Conservation (phyloP, 2,797 vertebrate genomes). For the Macrochelys suwanniensis region DNA sequence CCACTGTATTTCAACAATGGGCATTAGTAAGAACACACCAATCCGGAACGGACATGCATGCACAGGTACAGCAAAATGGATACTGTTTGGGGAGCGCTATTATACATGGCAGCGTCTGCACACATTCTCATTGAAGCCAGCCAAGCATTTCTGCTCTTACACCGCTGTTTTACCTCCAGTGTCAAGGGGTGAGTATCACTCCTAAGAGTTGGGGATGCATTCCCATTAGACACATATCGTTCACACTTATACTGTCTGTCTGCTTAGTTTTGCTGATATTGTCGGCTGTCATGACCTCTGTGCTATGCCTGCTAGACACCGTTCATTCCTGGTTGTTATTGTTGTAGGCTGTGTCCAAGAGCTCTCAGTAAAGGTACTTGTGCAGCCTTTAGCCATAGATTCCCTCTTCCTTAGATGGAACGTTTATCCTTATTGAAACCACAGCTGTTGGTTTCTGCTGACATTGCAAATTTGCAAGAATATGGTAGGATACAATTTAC, state of each 20-base stretch:
- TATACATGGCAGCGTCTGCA: background rate
- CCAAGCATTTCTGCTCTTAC: slow-evolving; percentile 24
- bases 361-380: slow-evolving; percentile 16
- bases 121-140: background rate
- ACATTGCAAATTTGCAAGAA: background rate
- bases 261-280: background rate
- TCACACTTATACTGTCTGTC: background rate
- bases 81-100: fast-evolving
- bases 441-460: background rate
- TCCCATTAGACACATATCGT: background rate
- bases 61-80: background rate
- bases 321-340: background rate
- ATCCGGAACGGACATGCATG: fast-evolving
- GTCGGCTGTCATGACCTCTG: background rate
- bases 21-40: background rate
- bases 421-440: background rate
- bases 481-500: background rate
- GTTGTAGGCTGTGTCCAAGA: background rate
- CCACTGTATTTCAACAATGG: background rate
- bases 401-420: background rate
- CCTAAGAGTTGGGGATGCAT: background rate
- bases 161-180: slow-evolving; percentile 32
- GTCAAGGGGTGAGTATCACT: background rate
- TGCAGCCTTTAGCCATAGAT: background rate
- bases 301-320: background rate